Percentiles rank a stretch among this genome's conserved stretches.
Conservation (phyloP, 1,140 invertebrate species). For the Helicoverpa zea region DNA sequence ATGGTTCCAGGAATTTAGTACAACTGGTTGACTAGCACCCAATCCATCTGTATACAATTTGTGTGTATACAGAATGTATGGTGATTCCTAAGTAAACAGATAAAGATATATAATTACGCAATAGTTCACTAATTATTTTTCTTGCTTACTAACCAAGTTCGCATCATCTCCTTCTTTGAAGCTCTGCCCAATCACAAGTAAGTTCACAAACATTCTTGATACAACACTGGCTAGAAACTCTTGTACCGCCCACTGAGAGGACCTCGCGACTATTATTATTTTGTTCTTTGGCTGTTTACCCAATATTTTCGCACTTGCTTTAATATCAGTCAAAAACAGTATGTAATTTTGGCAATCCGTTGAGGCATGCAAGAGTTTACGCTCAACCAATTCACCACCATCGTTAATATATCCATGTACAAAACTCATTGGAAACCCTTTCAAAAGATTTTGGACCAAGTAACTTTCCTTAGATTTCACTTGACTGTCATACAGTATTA, state of each 20-base stretch:
- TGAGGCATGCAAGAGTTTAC: conserved; percentile 70
- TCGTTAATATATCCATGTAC: conserved; percentile 88
- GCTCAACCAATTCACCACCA: conserved; percentile 71
- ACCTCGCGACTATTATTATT: conserved; percentile 89
- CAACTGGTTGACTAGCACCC: conserved; percentile 88
- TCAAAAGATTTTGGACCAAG: conserved; percentile 87
- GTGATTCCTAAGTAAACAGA: conserved; percentile 85
- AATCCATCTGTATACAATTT: conserved; percentile 90
- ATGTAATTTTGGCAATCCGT: conserved; percentile 89
- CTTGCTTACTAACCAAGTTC: conserved; percentile 60
- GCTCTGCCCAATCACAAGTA: conserved; percentile 89
- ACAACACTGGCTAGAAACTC: conserved; percentile 89
- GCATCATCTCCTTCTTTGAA: conserved; percentile 82
- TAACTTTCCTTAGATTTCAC: conserved; percentile 86
- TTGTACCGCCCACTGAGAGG: conserved; percentile 90
- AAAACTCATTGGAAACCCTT: conserved; percentile 87
- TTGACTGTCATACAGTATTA: conserved; percentile 88
- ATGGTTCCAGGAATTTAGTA: conserved; percentile 90
- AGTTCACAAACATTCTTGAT: conserved; percentile 89
- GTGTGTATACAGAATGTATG: conserved; percentile 91
- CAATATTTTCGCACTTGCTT: conserved; percentile 86
- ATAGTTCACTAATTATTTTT: neutral
- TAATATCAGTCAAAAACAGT: conserved; percentile 89
- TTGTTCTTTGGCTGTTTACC: conserved; percentile 87
- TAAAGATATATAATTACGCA: neutral